phyloP scores from a whole-genome alignment of 2,113 vertebrate species.

The Peromyscus maniculatus region DNA sequence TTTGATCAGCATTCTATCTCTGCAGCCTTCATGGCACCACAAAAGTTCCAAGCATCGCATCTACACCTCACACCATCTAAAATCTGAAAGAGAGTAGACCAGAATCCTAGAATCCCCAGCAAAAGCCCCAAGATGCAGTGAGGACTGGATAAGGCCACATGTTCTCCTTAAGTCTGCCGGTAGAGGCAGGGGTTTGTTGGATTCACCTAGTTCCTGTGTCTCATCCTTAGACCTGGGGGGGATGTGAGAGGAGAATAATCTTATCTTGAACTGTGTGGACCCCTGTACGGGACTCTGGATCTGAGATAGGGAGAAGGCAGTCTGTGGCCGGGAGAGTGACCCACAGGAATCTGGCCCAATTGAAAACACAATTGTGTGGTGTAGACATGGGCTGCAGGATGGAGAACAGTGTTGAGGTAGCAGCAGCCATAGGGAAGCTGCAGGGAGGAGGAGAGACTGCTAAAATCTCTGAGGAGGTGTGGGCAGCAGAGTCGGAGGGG shows the following conservation, averaged over 20 bases:
- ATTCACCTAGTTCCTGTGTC: neutral
- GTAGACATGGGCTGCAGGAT: neutral
- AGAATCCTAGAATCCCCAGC: neutral
- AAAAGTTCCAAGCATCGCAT: conserved; percentile 15
- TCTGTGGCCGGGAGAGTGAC: neutral
- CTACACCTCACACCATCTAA: neutral
- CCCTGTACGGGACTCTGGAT: neutral
- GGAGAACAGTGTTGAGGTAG: neutral
- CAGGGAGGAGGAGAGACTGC: neutral
- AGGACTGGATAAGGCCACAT: neutral
- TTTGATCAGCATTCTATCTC: neutral
- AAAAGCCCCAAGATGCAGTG: neutral
- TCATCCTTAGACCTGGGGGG: neutral
- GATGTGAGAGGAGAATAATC: neutral
- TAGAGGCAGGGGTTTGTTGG: neutral
- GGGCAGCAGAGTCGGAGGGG: neutral
- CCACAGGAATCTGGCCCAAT: neutral
- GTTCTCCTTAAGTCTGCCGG: neutral
- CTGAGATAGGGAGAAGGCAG: neutral
- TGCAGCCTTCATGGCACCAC: neutral
- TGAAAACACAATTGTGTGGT: neutral
- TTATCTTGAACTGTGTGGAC: neutral
- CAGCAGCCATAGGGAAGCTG: neutral
- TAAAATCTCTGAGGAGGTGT: neutral
- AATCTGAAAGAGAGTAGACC: neutral